Evolutionary conservation across 2,888 invertebrate species (phyloP).

Genomic region (Eupithecia vulgata): DNA sequence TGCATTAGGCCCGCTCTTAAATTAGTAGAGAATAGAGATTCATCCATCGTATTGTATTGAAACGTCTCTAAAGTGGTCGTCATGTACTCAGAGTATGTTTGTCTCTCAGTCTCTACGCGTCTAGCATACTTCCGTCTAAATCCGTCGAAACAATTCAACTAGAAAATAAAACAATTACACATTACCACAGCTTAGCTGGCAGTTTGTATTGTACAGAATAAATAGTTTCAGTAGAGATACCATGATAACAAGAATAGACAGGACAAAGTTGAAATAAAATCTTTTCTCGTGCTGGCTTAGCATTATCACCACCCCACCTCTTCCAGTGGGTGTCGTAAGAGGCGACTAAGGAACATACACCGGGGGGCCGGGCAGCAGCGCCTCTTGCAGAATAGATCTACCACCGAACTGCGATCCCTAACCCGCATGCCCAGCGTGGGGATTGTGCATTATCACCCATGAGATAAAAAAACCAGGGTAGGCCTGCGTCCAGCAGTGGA

Average conservation of each 20-base stretch:
- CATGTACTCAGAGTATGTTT: neutral
- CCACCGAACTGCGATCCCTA: no score
- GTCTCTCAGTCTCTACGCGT: conserved; percentile 7
- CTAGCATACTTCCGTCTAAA: conserved; percentile 24
- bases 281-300: no score
- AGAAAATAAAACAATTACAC: conserved; percentile 38
- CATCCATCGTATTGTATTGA: neutral
- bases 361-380: no score
- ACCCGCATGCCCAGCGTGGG: no score
- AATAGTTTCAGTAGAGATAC: neutral
- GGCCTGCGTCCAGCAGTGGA: no score
- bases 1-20: no score
- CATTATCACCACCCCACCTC: no score
- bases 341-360: no score
- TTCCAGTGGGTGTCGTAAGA: no score
- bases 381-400: no score
- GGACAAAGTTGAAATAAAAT: neutral
- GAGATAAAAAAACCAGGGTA: no score
- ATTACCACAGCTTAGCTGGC: conserved; percentile 10
- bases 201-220: conserved; percentile 13
- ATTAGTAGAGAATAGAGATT: neutral
- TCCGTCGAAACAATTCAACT: conserved; percentile 31
- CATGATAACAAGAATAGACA: neutral
- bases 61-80: neutral
- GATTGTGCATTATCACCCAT: no score